Percentiles rank a stretch among this genome's conserved stretches.
phyloP scores from a whole-genome alignment of 2,888 invertebrate species.

The Tortrix viridana region DNA sequence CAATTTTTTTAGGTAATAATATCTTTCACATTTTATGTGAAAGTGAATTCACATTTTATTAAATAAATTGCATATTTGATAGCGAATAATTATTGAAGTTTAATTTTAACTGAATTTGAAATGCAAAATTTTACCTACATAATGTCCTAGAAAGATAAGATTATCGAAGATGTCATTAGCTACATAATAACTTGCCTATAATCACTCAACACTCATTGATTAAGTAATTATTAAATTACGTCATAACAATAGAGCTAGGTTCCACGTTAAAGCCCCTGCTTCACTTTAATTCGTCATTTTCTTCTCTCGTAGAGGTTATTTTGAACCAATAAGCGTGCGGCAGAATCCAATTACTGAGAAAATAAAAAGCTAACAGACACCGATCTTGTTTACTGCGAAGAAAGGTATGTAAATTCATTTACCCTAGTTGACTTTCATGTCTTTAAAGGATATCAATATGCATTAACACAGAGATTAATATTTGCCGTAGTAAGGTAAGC shows the following conservation, averaged over 20 bases:
- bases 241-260: not conserved
- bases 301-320: constrained; percentile 9
- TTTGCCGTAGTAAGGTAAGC: not conserved
- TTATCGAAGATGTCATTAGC: too few species aligned
- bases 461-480: not conserved
- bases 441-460: constrained; percentile 42
- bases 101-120: too few species aligned
- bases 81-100: too few species aligned
- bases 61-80: too few species aligned
- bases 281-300: constrained; percentile 2
- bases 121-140: too few species aligned
- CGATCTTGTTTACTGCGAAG: constrained; percentile 57
- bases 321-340: constrained; percentile 44
- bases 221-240: too few species aligned
- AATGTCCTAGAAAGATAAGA: too few species aligned
- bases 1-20: too few species aligned
- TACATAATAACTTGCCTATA: too few species aligned
- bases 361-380: constrained; percentile 67
- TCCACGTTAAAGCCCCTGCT: not conserved
- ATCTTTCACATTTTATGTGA: too few species aligned
- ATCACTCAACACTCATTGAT: too few species aligned
- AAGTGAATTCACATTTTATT: too few species aligned
- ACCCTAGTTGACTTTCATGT: constrained; percentile 57
- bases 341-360: constrained; percentile 65
- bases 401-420: constrained; percentile 58